Evolutionary conservation across 1,140 invertebrate species (phyloP).

Genomic region (Drosophila chauvacae): DNA sequence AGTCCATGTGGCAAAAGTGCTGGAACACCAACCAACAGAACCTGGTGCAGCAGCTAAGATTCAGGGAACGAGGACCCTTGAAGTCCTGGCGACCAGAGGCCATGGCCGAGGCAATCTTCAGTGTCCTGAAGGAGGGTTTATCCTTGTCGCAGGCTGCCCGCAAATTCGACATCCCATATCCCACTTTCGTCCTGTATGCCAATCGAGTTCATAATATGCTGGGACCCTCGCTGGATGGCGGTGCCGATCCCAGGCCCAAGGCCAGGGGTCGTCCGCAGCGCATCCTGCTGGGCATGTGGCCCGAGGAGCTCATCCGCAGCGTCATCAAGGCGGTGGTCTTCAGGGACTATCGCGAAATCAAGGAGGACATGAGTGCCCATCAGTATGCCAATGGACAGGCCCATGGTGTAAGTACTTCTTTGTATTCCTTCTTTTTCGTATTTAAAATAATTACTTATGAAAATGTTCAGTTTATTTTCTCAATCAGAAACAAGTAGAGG

Average conservation of each 20-base stretch:
- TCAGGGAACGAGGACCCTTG: constrained; percentile 94
- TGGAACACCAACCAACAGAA: constrained; percentile 94
- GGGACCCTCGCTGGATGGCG: constrained; percentile 94
- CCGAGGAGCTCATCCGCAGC: constrained; percentile 95
- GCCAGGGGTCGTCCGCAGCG: constrained; percentile 94
- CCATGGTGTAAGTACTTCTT: constrained; percentile 68
- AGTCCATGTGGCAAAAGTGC: constrained; percentile 97
- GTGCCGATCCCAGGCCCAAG: constrained; percentile 94
- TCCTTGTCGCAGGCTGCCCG: constrained; percentile 94
- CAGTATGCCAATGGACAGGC: constrained; percentile 85
- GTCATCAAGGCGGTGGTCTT: constrained; percentile 96
- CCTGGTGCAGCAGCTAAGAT: constrained; percentile 93
- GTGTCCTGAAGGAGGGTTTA: constrained; percentile 94
- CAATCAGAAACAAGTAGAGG: not conserved
- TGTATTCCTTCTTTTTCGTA: not conserved
- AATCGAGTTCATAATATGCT: constrained; percentile 97
- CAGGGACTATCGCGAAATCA: constrained; percentile 91
- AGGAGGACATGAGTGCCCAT: constrained; percentile 87
- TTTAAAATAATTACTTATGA: not conserved
- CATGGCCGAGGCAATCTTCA: constrained; percentile 97
- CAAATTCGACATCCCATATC: constrained; percentile 97
- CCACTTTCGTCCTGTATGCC: constrained; percentile 96
- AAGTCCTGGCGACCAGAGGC: constrained; percentile 97
- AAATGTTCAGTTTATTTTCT: not conserved
- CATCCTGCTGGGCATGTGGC: constrained; percentile 95